phyloP scores from a whole-genome alignment of 1,140 invertebrate genomes.

The Nasonia longicornis region DNA sequence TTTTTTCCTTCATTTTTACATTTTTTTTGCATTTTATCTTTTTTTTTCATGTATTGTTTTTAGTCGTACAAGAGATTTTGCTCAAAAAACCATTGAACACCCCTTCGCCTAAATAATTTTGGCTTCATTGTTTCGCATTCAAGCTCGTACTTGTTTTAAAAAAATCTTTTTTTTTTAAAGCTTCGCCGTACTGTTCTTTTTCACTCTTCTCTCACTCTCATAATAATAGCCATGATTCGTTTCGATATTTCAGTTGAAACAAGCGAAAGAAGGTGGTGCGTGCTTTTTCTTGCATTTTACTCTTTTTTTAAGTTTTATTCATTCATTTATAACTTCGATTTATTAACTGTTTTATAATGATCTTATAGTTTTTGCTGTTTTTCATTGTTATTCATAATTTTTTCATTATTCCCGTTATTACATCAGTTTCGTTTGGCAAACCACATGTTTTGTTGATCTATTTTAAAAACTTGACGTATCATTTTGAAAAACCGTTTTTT shows the following conservation, averaged over 20 bases:
- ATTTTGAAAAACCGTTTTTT: slow-evolving; percentile 40
- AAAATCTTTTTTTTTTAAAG: slow-evolving; percentile 24
- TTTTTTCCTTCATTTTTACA: slow-evolving; percentile 24
- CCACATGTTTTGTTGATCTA: slow-evolving; percentile 22
- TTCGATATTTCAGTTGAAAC: slow-evolving; percentile 27
- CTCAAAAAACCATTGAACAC: slow-evolving; percentile 39
- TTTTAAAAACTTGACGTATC: slow-evolving; percentile 32
- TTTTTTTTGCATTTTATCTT: slow-evolving; percentile 32
- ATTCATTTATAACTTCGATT: slow-evolving; percentile 31
- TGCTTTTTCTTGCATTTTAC: slow-evolving; percentile 44
- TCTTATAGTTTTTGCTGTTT: slow-evolving; percentile 4
- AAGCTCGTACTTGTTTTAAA: not conserved
- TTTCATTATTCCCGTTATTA: not conserved
- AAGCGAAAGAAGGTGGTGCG: slow-evolving; percentile 37
- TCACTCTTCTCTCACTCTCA: slow-evolving; percentile 6
- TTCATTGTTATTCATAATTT: slow-evolving; percentile 4
- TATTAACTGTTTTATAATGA: slow-evolving; percentile 28
- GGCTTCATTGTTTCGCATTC: slow-evolving; percentile 2
- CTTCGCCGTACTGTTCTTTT: not conserved
- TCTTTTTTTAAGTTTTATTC: slow-evolving; percentile 42
- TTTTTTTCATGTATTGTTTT: slow-evolving; percentile 34
- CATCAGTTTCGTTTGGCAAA: slow-evolving; percentile 38
- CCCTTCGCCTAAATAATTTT: not conserved
- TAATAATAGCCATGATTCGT: not conserved
- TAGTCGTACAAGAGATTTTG: slow-evolving; percentile 45